Base-by-base conservation (phyloP, 2,888 invertebrate species). In the Ceriagrion tenellum region DNA sequence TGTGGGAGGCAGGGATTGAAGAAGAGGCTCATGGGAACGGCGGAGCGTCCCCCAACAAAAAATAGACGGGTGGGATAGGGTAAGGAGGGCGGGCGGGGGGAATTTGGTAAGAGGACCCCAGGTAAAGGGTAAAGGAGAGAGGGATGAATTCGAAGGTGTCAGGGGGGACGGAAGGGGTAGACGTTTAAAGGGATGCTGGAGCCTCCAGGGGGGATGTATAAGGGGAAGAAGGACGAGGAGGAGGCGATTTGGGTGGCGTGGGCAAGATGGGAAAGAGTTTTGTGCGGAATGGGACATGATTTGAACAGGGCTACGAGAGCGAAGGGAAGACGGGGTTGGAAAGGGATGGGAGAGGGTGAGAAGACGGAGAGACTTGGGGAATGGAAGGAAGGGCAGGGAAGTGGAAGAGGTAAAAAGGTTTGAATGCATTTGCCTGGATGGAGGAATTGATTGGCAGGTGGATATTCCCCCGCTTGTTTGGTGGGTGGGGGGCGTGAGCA, bases 361-460 rank as follows among this genome's bases (percentile, higher is more conserved):
- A 40, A n/a, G 55, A 55, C 13, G 55, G n/a, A 55, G 55, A 55
- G 55, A 26, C 6, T 47, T 8, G 63, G 40, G 23, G 91, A 55
- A 63, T 12, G 63, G 40, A 26, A 35, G 90, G 56, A 91, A 91
- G 56, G 40, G 30, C 18, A 55, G 90, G 55, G 55, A 20, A 23
- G 90, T 55, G 59, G 16, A 56, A 56, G 91, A 91, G 81, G 81
- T 35, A 81, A 81, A 59, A 91, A 91, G 91, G 91, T 40, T 91
- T 40, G 93, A 93, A 93, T 40, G 74, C 63, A 93, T 69, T 93
- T 93, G 23, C 26, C 40, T 69, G 74, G 59, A 91, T 91, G 91
- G 91, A 63, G 63, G 74, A 93, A 93, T 93, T 74, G 93, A 93
- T 74, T 74, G 93, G 93, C 69, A 47, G 93, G 63, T 69, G 69